Conservation (phyloP, 1,140 invertebrate genomes). For the Camponotus floridanus region DNA sequence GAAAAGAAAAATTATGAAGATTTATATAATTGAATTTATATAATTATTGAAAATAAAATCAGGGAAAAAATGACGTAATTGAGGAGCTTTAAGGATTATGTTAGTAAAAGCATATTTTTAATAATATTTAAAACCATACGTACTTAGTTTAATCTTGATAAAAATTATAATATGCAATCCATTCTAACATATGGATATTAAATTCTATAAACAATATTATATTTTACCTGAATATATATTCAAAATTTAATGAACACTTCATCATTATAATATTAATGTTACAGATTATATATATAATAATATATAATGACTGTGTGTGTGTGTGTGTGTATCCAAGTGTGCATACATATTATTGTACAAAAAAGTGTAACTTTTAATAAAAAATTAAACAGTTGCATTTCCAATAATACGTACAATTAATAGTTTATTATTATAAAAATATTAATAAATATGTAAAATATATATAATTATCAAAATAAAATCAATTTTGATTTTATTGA, state of each 20-base stretch:
- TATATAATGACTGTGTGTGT: constrained; percentile 13
- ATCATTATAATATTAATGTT: neutral
- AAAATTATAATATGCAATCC: constrained; percentile 23
- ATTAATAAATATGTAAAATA: neutral
- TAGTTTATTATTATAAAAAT: constrained; percentile 29
- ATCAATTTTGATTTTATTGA: neutral
- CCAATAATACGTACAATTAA: neutral
- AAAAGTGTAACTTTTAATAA: constrained; percentile 15
- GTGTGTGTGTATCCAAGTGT: neutral
- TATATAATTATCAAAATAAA: constrained; percentile 20
- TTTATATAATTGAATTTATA: constrained; percentile 3
- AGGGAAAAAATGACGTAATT: neutral
- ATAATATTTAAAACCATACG: constrained; percentile 19
- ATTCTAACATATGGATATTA: constrained; percentile 11
- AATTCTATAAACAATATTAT: constrained; percentile 9
- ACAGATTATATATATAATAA: constrained; percentile 3
- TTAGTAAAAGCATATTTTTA: constrained; percentile 8
- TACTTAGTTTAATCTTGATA: constrained; percentile 42
- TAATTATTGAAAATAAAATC: neutral
- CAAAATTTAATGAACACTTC: neutral
- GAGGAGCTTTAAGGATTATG: neutral
- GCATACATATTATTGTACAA: neutral
- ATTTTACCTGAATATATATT: neutral
- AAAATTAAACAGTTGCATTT: constrained; percentile 12
- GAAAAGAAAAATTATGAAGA: neutral